Evolutionary conservation across 2,888 invertebrate species (phyloP).

Genomic region (Scaptomyza cyrtandrae): DNA sequence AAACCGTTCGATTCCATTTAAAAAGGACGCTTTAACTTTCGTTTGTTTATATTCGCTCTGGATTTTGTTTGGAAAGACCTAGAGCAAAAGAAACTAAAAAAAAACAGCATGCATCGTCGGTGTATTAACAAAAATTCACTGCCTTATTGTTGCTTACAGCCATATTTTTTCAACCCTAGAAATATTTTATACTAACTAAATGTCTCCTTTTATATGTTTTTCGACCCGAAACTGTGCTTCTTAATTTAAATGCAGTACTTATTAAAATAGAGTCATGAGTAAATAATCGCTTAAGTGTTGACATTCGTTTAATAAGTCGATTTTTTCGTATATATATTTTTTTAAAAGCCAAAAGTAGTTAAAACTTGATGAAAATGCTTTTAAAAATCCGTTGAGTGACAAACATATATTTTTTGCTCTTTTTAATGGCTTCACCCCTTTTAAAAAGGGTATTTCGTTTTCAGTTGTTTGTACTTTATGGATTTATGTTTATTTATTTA

Average conservation of each 20-base stretch:
- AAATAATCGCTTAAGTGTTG: too few species aligned
- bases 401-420: too few species aligned
- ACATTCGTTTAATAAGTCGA: too few species aligned
- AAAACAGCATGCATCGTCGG: background rate
- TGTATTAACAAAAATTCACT: constrained; percentile 3
- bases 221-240: too few species aligned
- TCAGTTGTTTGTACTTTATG: background rate
- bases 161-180: constrained; percentile 7
- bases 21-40: constrained; percentile 31
- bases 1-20: background rate
- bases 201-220: background rate
- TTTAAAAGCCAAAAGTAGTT: too few species aligned
- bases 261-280: too few species aligned
- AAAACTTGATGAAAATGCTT: too few species aligned
- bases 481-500: background rate
- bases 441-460: background rate
- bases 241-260: background rate
- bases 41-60: constrained; percentile 3
- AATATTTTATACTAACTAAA: background rate
- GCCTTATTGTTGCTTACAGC: constrained; percentile 19
- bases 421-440: too few species aligned
- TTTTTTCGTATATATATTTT: too few species aligned
- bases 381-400: too few species aligned
- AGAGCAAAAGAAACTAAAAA: background rate
- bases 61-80: background rate